Percentiles rank a stretch among this genome's conserved stretches.
Conservation (phyloP, 2,888 invertebrate species). For the Liopterus haemorrhoidalis region DNA sequence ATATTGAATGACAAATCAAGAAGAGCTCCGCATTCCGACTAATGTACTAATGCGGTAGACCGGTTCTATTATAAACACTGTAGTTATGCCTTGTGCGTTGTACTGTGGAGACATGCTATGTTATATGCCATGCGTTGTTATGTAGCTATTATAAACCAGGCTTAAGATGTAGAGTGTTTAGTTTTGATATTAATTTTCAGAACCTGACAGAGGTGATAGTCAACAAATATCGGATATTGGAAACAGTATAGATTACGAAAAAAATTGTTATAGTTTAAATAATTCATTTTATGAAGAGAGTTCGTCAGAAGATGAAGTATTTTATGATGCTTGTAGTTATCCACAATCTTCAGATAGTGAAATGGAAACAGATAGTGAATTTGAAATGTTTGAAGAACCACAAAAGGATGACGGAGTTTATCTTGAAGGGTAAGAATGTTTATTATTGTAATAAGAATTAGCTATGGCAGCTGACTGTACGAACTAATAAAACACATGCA, state of each 20-base stretch:
- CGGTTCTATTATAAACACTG: no score
- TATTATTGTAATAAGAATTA: no score
- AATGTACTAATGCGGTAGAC: no score
- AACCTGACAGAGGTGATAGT: slow-evolving; percentile 10
- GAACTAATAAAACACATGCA: no score
- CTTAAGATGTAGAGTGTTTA: no score
- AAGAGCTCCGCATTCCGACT: no score
- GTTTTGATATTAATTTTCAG: not conserved
- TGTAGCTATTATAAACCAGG: no score
- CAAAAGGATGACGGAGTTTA: slow-evolving; percentile 52
- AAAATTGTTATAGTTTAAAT: slow-evolving; percentile 9
- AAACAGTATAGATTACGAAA: slow-evolving; percentile 5
- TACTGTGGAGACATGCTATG: no score
- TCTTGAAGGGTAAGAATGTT: slow-evolving; percentile 59
- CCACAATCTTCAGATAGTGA: slow-evolving; percentile 36
- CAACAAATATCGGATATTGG: slow-evolving; percentile 2
- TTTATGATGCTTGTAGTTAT: slow-evolving; percentile 57
- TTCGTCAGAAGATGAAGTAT: slow-evolving; percentile 48
- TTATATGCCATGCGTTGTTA: no score
- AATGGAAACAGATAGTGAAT: slow-evolving; percentile 45
- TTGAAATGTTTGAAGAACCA: slow-evolving; percentile 49
- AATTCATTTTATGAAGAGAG: slow-evolving; percentile 21
- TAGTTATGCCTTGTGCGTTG: no score
- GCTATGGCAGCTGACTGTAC: no score
- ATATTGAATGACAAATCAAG: no score